phyloP scores from a whole-genome alignment of 2,888 invertebrate species.

The Drosophila borborema region DNA sequence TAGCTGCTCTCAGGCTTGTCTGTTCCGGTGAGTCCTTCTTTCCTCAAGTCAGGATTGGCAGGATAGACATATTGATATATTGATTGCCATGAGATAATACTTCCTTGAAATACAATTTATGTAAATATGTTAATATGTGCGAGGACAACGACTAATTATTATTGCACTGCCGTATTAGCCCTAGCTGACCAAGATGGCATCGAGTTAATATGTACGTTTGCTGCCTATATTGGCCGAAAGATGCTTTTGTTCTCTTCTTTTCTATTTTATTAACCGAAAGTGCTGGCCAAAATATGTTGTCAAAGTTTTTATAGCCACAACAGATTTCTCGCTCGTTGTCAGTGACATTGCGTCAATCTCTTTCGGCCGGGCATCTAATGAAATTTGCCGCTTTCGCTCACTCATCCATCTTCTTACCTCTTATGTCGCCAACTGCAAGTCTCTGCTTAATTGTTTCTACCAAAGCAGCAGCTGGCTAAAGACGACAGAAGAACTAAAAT shows the following conservation, averaged over 20 bases:
- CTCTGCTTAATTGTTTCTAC: slow-evolving; percentile 62
- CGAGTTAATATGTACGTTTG: background rate
- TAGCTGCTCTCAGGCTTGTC: background rate
- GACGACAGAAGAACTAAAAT: slow-evolving; percentile 46
- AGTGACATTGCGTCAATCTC: slow-evolving; percentile 20
- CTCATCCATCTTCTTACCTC: slow-evolving; percentile 26
- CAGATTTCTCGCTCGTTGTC: slow-evolving; percentile 56
- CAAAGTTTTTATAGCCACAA: slow-evolving; percentile 67
- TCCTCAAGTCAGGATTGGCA: background rate
- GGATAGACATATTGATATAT: background rate
- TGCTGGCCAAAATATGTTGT: slow-evolving; percentile 52
- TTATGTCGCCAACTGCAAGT: slow-evolving; percentile 31
- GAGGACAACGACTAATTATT: background rate
- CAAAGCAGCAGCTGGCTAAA: slow-evolving; percentile 26
- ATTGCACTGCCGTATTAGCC: background rate
- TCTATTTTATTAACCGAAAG: slow-evolving; percentile 53
- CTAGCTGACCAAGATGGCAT: background rate
- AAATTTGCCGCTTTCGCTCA: slow-evolving; percentile 59
- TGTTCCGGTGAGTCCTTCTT: background rate
- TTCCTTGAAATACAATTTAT: background rate
- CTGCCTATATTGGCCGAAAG: background rate
- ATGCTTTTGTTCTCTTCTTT: slow-evolving; percentile 13
- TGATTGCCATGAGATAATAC: background rate
- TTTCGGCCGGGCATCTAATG: slow-evolving; percentile 53
- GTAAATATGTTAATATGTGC: background rate